Conservation (phyloP, 2,888 invertebrate species). For the Lagria hirta region DNA sequence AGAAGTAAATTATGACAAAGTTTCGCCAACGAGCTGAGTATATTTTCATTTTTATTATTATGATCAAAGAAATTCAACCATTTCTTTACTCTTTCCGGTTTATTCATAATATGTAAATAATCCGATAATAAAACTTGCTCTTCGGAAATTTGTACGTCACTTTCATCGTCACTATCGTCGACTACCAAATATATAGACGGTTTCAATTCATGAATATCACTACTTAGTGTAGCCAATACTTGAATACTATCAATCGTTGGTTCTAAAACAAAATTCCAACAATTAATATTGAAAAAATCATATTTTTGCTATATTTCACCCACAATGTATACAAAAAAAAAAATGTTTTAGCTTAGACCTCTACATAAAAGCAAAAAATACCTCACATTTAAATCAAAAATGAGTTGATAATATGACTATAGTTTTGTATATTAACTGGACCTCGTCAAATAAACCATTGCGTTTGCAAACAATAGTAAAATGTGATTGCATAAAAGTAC, state of each 20-base stretch:
- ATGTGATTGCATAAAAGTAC: too few species aligned
- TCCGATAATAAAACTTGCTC: conserved; percentile 47
- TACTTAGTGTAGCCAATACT: conserved; percentile 58
- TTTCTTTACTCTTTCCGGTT: conserved; percentile 51
- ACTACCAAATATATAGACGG: conserved; percentile 49
- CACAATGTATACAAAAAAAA: too few species aligned
- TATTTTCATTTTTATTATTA: conserved; percentile 45
- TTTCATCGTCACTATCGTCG: conserved; percentile 56
- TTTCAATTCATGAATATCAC: conserved; percentile 50
- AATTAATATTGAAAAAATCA: neutral
- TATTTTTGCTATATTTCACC: conserved; percentile 15
- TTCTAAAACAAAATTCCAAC: conserved; percentile 47
- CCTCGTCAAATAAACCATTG: too few species aligned
- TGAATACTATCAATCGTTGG: conserved; percentile 58
- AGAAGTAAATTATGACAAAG: conserved; percentile 83
- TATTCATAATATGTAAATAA: conserved; percentile 49
- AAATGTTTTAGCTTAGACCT: too few species aligned
- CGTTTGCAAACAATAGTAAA: too few species aligned
- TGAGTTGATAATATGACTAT: too few species aligned
- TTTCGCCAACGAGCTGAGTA: conserved; percentile 50
- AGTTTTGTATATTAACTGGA: too few species aligned
- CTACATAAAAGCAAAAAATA: too few species aligned
- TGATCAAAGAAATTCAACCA: conserved; percentile 57
- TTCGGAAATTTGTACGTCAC: conserved; percentile 57
- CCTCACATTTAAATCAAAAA: too few species aligned